Evolutionary conservation across 2,113 vertebrate species (phyloP), one percentile per base, ranked within the genome.

Genomic region (Misgurnus anguillicaudatus): DNA sequence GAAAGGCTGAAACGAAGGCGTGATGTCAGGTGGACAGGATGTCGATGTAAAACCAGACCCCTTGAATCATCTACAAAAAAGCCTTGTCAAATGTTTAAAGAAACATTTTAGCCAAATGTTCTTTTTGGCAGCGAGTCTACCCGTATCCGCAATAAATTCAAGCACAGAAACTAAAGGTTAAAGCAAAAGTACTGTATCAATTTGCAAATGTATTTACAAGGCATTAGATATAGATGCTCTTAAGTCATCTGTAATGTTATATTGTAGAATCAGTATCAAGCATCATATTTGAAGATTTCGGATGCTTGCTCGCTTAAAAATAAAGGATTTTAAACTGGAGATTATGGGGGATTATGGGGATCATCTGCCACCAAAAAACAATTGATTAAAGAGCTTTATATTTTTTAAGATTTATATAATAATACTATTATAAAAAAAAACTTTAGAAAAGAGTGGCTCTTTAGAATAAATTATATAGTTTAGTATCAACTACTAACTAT

Each of bases 1-100:
- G 36, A 39, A 61, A 10, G 9, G 67, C 42, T 24, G 67, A 80
- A 80, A 38, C 24, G 53, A 67, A 62, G 62, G 38, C 36, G 61
- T 31, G 42, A 57, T 80, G 67, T 75, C 39, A 74, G 5, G 6
- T 10, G 2, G 39, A 58, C 48, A 57, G 51, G 19, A 67, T n/a
- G 51, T 58, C 38, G 2, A 53, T 55, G 36, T 81, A 9, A 3
- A 51, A 11, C 16, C 13, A 39, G 45, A 70, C 73, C 38, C 57
- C 53, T 10, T 55, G 65, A 42, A 60, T 62, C 31, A n/a, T 70
- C 39, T 76, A 47, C 21, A 72, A 73, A 61, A 16, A 73, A 60
- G n/a, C 39, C 67, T 38, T 64, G 73, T 58, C 73, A 81, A 69
- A 72, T 57, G 6, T 38, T 67, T 31, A 60, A 66, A 11, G n/a